Evolutionary conservation across 2,797 vertebrate species (phyloP), one percentile per base, ranked within the genome.

Genomic region (Bradypus variegatus): DNA sequence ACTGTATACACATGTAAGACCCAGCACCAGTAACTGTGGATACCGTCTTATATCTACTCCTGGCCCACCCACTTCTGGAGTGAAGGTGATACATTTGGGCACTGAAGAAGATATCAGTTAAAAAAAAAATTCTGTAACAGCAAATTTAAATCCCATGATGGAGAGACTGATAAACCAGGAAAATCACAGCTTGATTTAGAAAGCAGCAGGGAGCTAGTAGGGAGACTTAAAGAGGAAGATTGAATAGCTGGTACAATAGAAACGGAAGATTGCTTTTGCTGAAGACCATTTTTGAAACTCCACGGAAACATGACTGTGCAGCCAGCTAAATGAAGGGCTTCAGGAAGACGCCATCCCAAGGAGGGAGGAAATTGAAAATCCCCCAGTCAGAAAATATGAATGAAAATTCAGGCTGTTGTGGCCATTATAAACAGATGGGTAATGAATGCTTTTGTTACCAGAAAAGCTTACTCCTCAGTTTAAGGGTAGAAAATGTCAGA

Each of bases 121-220:
- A 41, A 41, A 81, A 91, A 85, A 58, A 88, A 83, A 88, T 75
- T 41, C 69, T 53, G 36, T 86, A 92, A 92, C 90, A 92, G 88
- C 72, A 94, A 92, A 91, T 92, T 93, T 91, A 93, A 95, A 75
- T 77, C 79, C 64, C 65, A 90, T 85, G 83, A 92, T 96, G 60
- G 89, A 93, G 73, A 95, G 69, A 29, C 91, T 84, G 93, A 95
- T 94, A 95, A 92, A 85, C 85, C 72, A 90, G 76, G 48, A 95
- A 94, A 94, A 92, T 93, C 89, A 91, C 90, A 94, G 73, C 92
- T 94, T 96, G 94, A 92, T 95, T 96, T 95, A 77, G 87, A 95
- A 96, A 96, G 81, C 93, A 92, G 86, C 80, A 92, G 91, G 95
- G 83, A 95, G 72, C 81, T 72, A 67, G 79, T 50, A 86, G 70